A percentile compares a stretch with the other conserved stretches of the same genome.
phyloP scores from a whole-genome alignment of 2,113 vertebrate species.

The Paratilapia polleni region DNA sequence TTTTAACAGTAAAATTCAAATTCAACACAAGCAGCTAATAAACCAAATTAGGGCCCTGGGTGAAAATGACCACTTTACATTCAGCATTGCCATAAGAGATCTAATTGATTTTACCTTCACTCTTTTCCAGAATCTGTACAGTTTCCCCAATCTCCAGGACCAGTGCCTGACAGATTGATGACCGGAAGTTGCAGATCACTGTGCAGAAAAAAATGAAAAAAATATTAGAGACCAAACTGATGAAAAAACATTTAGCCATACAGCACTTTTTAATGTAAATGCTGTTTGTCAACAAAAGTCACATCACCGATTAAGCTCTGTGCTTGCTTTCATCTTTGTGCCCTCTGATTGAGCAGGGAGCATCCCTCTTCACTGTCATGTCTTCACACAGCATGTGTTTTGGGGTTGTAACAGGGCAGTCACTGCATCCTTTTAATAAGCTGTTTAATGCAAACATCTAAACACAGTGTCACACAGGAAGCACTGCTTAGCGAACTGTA shows the following conservation, averaged over 20 bases:
- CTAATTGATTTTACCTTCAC: conserved; percentile 85
- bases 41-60: too few species aligned
- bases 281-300: not conserved
- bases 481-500: conserved; percentile 60
- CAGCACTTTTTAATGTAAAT: not conserved
- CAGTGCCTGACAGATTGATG: conserved; percentile 90
- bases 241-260: not conserved
- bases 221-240: not conserved
- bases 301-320: not conserved
- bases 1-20: too few species aligned
- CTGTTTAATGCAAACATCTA: conserved; percentile 60
- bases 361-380: not conserved
- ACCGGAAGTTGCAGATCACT: conserved; percentile 98
- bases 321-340: conserved; percentile 8
- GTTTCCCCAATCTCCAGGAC: conserved; percentile 97
- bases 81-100: not conserved
- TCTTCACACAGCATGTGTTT: conserved; percentile 24
- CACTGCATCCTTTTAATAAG: conserved; percentile 54
- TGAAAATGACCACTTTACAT: not conserved
- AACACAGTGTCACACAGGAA: conserved; percentile 52
- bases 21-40: too few species aligned
- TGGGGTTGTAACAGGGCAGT: not conserved
- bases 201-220: conserved; percentile 7
- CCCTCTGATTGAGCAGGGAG: conserved; percentile 11
- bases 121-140: conserved; percentile 97